phyloP scores from a whole-genome alignment of 2,888 invertebrate genomes.

The Machimus atricapillus region DNA sequence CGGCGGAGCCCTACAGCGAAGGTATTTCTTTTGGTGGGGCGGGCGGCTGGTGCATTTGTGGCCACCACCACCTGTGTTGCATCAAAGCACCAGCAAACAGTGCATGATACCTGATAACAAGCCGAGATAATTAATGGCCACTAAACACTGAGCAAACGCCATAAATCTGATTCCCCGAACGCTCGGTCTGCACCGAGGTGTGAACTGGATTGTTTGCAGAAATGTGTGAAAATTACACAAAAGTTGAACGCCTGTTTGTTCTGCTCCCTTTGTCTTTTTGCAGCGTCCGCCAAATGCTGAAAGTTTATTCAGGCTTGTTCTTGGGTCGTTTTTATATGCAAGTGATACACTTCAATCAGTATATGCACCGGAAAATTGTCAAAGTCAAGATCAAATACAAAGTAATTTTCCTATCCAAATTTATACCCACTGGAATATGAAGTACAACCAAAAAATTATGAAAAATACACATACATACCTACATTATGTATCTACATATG shows the following conservation, averaged over 20 bases:
- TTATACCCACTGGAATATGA: too few species aligned
- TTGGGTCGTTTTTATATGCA: neutral
- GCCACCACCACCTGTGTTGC: neutral
- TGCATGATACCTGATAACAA: constrained; percentile 28
- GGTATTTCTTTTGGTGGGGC: neutral
- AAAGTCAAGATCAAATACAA: too few species aligned
- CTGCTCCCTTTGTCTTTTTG: neutral
- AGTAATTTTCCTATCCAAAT: too few species aligned
- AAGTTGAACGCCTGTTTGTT: neutral
- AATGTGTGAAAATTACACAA: constrained; percentile 30
- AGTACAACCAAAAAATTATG: too few species aligned
- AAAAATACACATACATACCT: too few species aligned
- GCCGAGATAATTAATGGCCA: constrained; percentile 22
- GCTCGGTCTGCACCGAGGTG: neutral
- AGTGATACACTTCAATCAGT: neutral
- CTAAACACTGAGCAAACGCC: constrained; percentile 27
- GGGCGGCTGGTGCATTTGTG: neutral
- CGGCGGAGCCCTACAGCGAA: neutral
- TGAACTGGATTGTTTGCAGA: constrained; percentile 30
- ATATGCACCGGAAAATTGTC: too few species aligned
- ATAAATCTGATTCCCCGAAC: constrained; percentile 21
- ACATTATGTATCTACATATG: too few species aligned
- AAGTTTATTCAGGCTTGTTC: neutral
- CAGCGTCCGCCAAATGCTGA: neutral
- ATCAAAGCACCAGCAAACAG: neutral